Evolutionary conservation across 2,888 invertebrate species (phyloP), one percentile per base, ranked within the genome.

Genomic region (Abscondita cerata): DNA sequence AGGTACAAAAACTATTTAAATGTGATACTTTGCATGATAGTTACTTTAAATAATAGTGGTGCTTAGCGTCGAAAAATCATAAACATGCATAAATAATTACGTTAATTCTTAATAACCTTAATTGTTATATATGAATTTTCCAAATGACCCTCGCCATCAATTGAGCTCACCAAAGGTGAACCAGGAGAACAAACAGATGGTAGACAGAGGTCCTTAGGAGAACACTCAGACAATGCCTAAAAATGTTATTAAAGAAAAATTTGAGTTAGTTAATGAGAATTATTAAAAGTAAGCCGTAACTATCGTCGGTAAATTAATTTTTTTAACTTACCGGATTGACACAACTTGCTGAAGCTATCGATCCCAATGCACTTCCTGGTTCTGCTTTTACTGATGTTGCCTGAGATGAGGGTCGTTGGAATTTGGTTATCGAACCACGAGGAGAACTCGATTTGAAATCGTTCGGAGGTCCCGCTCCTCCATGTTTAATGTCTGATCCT

Each of bases 201-300:
- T 55, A 82, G 72, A 59, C 79, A 84, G 61, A 82, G 71, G 65
- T 81, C 85, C 75, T 85, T 86, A 71, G 86, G 85, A 1, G 85
- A 86, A 57, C 83, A 81, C 70, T 86, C 86, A 18, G 86, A 85
- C 72, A 85, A 79, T 2, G 84, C 84, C 82, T 84, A 73, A 46
- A 79, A 77, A 19, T 16, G 31, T 16, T 20, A 52, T 50, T 50
- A 15, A 8, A 34, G 41, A 58, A 47, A 38, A 34, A 31, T 9
- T 50, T 34, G 36, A 25, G 52, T 34, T 44, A 25, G 31, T 1
- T 11, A 38, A 2, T 38, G 25, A 25, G 25, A 2, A 25, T 25
- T 25, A 18, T 19, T 25, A 50, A 25, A 18, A n/a, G n/a, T 6
- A 11, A 13, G n/a, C 38, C n/a, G 4, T 38, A n/a, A 38, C 38